Percentiles rank a stretch among this genome's conserved stretches.
phyloP scores from a whole-genome alignment of 2,113 vertebrate species.

The Gambusia affinis region DNA sequence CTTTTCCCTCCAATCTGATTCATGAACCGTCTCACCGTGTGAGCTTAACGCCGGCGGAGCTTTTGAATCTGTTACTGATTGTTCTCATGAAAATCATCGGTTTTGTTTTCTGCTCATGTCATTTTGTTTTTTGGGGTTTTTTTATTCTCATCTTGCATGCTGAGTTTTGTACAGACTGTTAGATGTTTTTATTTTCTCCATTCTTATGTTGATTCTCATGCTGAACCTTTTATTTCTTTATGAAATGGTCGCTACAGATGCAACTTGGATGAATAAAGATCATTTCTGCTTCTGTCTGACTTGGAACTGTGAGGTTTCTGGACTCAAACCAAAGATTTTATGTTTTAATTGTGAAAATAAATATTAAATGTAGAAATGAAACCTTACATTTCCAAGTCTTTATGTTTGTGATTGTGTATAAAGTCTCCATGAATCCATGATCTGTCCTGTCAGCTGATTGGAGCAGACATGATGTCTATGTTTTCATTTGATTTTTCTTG shows the following conservation, averaged over 20 bases:
- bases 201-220: slow-evolving; percentile 38
- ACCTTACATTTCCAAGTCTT: slow-evolving; percentile 48
- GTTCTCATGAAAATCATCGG: slow-evolving; percentile 21
- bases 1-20: background rate
- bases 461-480: slow-evolving; percentile 29
- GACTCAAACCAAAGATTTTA: background rate
- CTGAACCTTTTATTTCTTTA: slow-evolving; percentile 4
- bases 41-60: slow-evolving; percentile 5
- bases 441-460: slow-evolving; percentile 19
- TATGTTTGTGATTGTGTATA: slow-evolving; percentile 29
- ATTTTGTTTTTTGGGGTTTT: background rate
- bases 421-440: slow-evolving; percentile 35
- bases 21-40: background rate
- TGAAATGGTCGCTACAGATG: slow-evolving; percentile 10
- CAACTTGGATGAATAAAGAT: background rate
- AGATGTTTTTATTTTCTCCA: slow-evolving; percentile 23
- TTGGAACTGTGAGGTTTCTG: slow-evolving; percentile 53
- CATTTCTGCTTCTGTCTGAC: slow-evolving; percentile 11
- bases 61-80: slow-evolving; percentile 52
- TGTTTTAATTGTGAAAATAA: background rate
- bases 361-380: background rate
- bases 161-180: slow-evolving; percentile 49
- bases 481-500: slow-evolving; percentile 4
- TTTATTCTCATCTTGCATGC: slow-evolving; percentile 51
- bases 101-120: slow-evolving; percentile 15